Evolutionary conservation across 1,140 invertebrate species (phyloP).

Genomic region (Tetramorium alpestre): DNA sequence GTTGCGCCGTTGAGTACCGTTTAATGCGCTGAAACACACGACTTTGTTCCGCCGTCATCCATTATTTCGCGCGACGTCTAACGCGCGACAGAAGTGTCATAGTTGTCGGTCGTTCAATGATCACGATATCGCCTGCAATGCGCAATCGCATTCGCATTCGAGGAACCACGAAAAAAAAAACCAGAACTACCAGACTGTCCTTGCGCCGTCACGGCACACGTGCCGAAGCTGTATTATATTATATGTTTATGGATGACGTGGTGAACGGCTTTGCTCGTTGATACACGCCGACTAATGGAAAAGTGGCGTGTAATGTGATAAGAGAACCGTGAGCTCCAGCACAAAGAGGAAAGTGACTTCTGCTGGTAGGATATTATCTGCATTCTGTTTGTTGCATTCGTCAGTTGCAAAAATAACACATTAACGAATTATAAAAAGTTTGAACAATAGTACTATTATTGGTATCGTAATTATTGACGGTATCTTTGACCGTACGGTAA

Average conservation of each 20-base stretch:
- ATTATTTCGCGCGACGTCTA: conserved; percentile 12
- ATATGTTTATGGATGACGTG: conserved; percentile 46
- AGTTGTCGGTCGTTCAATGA: neutral
- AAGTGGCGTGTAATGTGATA: conserved; percentile 15
- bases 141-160: neutral
- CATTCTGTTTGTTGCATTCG: neutral
- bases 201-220: conserved; percentile 20
- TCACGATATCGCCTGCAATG: conserved; percentile 15
- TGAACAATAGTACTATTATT: neutral
- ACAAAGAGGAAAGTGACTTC: conserved; percentile 37
- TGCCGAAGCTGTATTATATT: conserved; percentile 44
- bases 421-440: conserved; percentile 19
- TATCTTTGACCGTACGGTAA: neutral
- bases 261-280: conserved; percentile 31
- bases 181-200: conserved; percentile 22
- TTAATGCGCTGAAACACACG: conserved; percentile 26
- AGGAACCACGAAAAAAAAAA: conserved; percentile 10
- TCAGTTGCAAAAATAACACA: neutral
- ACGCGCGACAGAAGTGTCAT: neutral
- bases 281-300: conserved; percentile 24
- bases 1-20: conserved; percentile 6
- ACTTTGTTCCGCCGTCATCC: neutral
- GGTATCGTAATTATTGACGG: neutral
- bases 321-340: conserved; percentile 13
- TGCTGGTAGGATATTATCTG: neutral